Base-by-base conservation (phyloP, 92 coral and sea anemone species). In the Epizoanthus scotinus region DNA sequence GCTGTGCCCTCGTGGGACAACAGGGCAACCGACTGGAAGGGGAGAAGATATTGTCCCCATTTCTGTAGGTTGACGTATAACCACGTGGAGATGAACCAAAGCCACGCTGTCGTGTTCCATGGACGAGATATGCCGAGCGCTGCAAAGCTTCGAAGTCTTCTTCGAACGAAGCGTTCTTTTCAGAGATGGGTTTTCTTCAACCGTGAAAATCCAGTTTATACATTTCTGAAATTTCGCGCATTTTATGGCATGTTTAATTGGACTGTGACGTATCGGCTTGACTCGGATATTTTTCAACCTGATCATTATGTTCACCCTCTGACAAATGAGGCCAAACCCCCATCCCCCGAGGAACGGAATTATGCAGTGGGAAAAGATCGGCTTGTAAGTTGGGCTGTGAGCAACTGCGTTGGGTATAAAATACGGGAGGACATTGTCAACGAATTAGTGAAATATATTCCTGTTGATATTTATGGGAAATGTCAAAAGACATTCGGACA, bases 61-160 rank as follows among this genome's bases (percentile, higher is more conserved):
- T 13, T 50, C n/a, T 86, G 89, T 22, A 78, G 27, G 26, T 17
- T 86, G 2, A 79, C 89, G 5, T 65, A 54, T 21, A 77, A 79
- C 28, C 83, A 65, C 24, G 55, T 53, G 6, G 63, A 77, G 5
- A 15, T 86, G 20, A 50, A 28, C 55, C 50, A 29, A 52, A 86
- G 89, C 74, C 77, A 86, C 29, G 89, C 85, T 0, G 67, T 86
- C 21, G 40, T 86, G n/a, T 86, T 86, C 72, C 82, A 86, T 44
- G 83, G 87, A 0, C 73, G 85, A 3, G 85, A 79, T 42, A 10
- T 86, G 74, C 89, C 85, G 6, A 31, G 14, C 12, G 68, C 73
- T 10, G 36, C 34, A 24, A 13, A 20, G 8, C 68, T 75, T 8
- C 55, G 81, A 36, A 40, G 38, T 20, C 50, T 58, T 9, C n/a